These are phyloP conservation scores for Rhabdomys dilectus DNA, from an alignment of 2,113 vertebrate species.

Conservation along the genomic window DNA sequence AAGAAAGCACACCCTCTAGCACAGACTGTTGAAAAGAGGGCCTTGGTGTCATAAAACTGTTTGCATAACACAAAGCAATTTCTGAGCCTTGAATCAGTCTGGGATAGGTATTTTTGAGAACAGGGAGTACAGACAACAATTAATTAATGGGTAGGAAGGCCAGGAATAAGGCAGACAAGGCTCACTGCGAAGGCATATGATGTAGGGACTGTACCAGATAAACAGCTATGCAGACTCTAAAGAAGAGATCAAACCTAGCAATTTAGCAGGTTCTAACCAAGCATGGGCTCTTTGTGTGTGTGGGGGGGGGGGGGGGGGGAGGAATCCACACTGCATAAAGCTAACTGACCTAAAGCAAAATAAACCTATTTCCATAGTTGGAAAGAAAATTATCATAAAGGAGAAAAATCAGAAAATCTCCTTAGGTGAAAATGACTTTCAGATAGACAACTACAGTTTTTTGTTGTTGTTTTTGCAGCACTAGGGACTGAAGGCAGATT, in stretches of 20 bases:
- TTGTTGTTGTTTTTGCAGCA: background rate
- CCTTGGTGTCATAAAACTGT: background rate
- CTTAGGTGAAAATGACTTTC: background rate
- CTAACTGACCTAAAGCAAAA: background rate
- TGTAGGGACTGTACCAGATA: background rate
- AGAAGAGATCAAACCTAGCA: constrained; percentile 46
- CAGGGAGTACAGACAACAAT: background rate
- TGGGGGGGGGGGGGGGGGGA: background rate
- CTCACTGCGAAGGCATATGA: constrained; percentile 17
- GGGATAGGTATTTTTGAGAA: background rate
- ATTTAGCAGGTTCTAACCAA: constrained; percentile 36
- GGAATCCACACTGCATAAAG: background rate
- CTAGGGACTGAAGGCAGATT: background rate
- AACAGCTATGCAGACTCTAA: background rate
- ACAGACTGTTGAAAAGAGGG: background rate
- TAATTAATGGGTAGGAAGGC: background rate
- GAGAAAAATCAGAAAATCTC: background rate
- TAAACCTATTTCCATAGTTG: background rate
- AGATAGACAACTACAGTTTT: background rate
- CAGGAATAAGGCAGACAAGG: background rate
- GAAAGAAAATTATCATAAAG: background rate
- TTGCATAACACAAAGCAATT: background rate
- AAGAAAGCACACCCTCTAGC: background rate
- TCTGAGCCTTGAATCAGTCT: constrained; percentile 34
- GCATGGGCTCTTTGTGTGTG: background rate